These are phyloP conservation scores for Notamacropus eugenii DNA, from an alignment of 2,797 vertebrate species.

Conservation along the genomic window DNA sequence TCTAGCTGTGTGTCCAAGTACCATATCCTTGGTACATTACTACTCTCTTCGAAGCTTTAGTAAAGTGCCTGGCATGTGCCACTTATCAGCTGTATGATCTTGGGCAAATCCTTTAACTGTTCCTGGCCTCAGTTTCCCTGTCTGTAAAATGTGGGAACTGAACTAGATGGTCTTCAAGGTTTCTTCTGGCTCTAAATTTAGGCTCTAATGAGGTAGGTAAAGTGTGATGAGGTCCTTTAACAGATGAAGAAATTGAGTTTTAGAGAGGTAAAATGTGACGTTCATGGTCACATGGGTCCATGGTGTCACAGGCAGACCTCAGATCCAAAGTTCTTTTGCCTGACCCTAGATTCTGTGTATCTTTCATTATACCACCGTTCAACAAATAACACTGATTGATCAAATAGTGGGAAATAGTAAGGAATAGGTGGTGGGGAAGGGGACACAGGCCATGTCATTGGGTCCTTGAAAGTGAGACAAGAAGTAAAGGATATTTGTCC, in stretches of 20 bases:
- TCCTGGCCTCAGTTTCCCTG: not conserved
- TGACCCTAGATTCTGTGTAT: not conserved
- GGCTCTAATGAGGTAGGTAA: not conserved
- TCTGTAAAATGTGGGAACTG: not conserved
- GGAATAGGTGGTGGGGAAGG: not conserved
- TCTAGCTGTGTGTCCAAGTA: not conserved
- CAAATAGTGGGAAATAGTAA: not conserved
- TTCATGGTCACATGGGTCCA: not conserved
- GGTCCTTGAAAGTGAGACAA: not conserved
- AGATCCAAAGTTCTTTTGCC: not conserved
- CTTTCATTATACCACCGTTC: not conserved
- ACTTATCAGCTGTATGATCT: not conserved
- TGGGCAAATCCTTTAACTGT: not conserved
- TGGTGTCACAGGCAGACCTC: not conserved
- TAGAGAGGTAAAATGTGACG: not conserved
- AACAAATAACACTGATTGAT: not conserved
- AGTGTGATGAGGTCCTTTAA: not conserved
- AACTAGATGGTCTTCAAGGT: not conserved
- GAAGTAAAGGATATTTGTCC: not conserved
- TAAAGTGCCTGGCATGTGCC: not conserved
- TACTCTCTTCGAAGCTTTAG: not conserved
- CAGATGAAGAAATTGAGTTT: not conserved
- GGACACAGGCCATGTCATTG: not conserved
- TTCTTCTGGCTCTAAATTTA: not conserved
- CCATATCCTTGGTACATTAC: not conserved